Percentiles rank a stretch among this genome's conserved stretches.
phyloP scores from a whole-genome alignment of 2,797 vertebrate genomes.

The Lepidocolaptes lacrymiger region DNA sequence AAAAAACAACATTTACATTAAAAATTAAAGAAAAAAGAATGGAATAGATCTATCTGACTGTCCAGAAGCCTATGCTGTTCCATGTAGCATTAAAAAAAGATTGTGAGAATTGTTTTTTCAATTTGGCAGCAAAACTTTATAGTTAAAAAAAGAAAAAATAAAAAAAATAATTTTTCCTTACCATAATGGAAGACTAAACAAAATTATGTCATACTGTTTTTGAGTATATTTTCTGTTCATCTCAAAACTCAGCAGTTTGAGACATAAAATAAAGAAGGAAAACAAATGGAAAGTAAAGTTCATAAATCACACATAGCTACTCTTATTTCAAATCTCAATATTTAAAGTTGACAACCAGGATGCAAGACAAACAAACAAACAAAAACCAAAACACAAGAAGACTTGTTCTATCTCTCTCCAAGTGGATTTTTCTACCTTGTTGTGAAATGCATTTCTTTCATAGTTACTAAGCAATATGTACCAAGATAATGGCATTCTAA shows the following conservation, averaged over 20 bases:
- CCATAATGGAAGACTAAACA: background rate
- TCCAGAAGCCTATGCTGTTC: background rate
- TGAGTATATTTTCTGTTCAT: background rate
- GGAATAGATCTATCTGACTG: background rate
- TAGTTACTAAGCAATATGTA: background rate
- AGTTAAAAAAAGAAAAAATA: rapidly evolving
- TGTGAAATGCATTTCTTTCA: background rate
- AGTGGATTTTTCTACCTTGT: background rate
- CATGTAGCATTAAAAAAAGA: background rate
- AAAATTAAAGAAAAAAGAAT: background rate
- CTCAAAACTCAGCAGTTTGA: background rate
- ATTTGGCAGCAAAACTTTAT: background rate
- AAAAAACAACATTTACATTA: background rate
- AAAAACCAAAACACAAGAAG: background rate
- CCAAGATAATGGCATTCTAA: background rate
- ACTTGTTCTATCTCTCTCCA: background rate
- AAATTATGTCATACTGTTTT: background rate
- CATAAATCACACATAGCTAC: background rate
- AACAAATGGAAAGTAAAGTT: background rate
- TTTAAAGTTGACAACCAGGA: background rate
- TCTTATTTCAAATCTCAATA: background rate
- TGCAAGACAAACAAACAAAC: background rate
- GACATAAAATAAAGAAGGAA: background rate
- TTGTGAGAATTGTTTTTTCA: background rate
- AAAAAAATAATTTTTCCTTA: background rate